phyloP scores from a whole-genome alignment of 2,113 vertebrate genomes.

The Typhlomys cinereus region DNA sequence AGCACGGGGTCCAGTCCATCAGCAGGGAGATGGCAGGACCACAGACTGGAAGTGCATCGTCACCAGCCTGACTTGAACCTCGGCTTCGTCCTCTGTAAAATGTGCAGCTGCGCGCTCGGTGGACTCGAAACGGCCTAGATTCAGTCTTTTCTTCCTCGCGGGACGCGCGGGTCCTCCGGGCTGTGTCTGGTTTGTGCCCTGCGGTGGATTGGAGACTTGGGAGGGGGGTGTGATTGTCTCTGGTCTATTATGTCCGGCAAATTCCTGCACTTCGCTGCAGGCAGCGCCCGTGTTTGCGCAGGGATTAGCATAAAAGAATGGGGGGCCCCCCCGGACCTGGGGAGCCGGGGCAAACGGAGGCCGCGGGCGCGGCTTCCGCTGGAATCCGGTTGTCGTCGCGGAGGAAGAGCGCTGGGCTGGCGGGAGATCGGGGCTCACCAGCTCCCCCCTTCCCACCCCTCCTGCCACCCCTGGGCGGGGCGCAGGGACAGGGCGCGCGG shows the following conservation, averaged over 20 bases:
- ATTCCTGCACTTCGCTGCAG: background rate
- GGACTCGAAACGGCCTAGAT: too few species aligned
- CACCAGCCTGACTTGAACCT: too few species aligned
- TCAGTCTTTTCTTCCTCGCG: background rate
- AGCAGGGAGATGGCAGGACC: too few species aligned
- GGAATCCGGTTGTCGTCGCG: too few species aligned
- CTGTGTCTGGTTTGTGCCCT: background rate
- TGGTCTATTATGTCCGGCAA: fast-evolving
- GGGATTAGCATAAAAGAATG: background rate
- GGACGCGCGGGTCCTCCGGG: background rate
- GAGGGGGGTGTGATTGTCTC: background rate
- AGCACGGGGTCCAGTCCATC: too few species aligned
- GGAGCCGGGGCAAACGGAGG: background rate
- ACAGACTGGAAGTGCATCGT: too few species aligned
- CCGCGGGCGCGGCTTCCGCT: background rate
- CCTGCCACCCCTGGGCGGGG: background rate
- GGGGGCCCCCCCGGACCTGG: background rate
- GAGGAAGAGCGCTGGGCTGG: background rate
- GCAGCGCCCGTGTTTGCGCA: background rate
- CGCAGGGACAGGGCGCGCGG: background rate
- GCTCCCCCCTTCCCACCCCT: too few species aligned
- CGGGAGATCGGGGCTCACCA: fast-evolving
- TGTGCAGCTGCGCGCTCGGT: too few species aligned
- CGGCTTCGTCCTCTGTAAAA: too few species aligned
- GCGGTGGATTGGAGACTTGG: background rate